Evolutionary conservation across 2,113 vertebrate species (phyloP).

Genomic region (human): GRCh38 chr3:13079001-13079500

Average conservation of each 20-base stretch:
- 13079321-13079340: rapidly evolving
- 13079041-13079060: rapidly evolving
- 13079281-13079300: background rate
- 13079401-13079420: rapidly evolving
- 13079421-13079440: background rate
- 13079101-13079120: background rate
- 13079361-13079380: background rate
- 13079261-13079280: background rate
- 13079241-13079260: rapidly evolving
- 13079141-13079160: background rate
- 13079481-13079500: background rate
- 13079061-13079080: background rate
- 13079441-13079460: background rate
- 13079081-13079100: background rate
- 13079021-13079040: background rate
- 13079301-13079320: no score
- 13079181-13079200: background rate
- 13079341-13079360: background rate
- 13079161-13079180: background rate
- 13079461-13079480: background rate
- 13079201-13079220: background rate
- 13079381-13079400: background rate
- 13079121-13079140: background rate
- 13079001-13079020: background rate
- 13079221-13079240: no score